These are phyloP conservation scores for Mycogona germanica DNA, from an alignment of 2,888 invertebrate species.

Conservation along the genomic window DNA sequence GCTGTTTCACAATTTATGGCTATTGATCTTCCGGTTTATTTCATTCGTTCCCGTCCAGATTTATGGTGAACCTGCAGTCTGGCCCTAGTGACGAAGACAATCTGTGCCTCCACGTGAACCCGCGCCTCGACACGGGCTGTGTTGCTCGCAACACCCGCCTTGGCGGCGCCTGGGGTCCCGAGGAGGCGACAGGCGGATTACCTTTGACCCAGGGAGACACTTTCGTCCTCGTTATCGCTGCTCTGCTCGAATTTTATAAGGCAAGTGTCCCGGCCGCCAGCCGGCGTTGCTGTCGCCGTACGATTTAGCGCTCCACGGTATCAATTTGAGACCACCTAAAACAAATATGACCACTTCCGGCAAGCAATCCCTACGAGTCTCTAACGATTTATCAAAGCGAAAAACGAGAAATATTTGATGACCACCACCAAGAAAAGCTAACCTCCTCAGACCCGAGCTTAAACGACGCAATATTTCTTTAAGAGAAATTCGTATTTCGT, in stretches of 20 bases:
- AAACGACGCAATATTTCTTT: too few relatives aligned
- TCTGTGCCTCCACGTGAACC: constrained; percentile 13
- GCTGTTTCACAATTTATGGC: neutral
- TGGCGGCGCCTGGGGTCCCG: constrained; percentile 10
- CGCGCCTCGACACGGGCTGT: constrained; percentile 7
- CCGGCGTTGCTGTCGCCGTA: neutral
- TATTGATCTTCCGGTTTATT: neutral
- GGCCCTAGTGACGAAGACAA: constrained; percentile 9
- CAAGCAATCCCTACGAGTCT: too few relatives aligned
- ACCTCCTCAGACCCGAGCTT: too few relatives aligned
- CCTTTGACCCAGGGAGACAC: constrained; percentile 10
- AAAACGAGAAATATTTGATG: too few relatives aligned
- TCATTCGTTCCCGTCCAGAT: neutral
- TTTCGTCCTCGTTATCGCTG: constrained; percentile 13
- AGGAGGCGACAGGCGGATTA: constrained; percentile 12
- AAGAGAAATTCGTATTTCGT: too few relatives aligned
- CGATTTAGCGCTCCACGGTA: neutral
- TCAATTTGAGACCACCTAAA: too few relatives aligned
- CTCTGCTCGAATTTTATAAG: constrained; percentile 10
- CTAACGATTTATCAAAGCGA: too few relatives aligned
- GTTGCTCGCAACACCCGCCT: constrained; percentile 10
- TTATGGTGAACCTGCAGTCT: constrained; percentile 7
- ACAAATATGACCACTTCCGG: too few relatives aligned
- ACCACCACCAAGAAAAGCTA: too few relatives aligned
- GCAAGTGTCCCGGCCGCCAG: constrained; percentile 4